Evolutionary conservation across 2,797 vertebrate species (phyloP).

Genomic region (Moxostoma hubbsi): DNA sequence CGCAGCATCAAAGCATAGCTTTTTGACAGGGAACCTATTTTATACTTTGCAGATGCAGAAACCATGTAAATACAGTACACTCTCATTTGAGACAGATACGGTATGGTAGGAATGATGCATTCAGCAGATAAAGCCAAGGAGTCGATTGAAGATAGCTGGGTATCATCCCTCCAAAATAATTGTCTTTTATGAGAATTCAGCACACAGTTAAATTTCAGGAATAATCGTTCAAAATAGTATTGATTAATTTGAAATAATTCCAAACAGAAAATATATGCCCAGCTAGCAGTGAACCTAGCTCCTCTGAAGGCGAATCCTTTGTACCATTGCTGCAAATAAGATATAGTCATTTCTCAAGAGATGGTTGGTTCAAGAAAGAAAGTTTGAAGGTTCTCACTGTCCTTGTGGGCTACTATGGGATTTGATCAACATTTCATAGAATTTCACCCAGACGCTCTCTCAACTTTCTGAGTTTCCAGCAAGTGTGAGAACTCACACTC

Average conservation of each 20-base stretch:
- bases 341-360: slow-evolving; percentile 36
- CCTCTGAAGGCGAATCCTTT: background rate
- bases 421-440: slow-evolving; percentile 41
- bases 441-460: slow-evolving; percentile 29
- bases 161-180: slow-evolving; percentile 24
- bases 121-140: background rate
- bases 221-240: slow-evolving; percentile 5
- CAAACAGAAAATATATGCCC: slow-evolving; percentile 24
- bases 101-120: background rate
- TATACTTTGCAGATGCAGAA: no score
- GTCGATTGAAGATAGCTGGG: slow-evolving; percentile 18
- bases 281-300: slow-evolving; percentile 5
- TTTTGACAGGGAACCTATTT: no score
- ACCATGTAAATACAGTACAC: no score
- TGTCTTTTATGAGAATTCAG: background rate
- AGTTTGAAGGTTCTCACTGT: background rate
- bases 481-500: background rate
- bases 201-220: slow-evolving; percentile 22
- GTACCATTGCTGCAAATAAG: slow-evolving; percentile 28
- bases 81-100: no score
- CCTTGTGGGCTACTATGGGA: background rate
- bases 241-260: slow-evolving; percentile 30
- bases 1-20: no score
- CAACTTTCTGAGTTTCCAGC: slow-evolving; percentile 6
- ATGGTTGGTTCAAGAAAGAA: slow-evolving; percentile 31